Evolutionary conservation across 2,888 invertebrate genomes (phyloP).

Genomic region (Leptogaster cylindrica): DNA sequence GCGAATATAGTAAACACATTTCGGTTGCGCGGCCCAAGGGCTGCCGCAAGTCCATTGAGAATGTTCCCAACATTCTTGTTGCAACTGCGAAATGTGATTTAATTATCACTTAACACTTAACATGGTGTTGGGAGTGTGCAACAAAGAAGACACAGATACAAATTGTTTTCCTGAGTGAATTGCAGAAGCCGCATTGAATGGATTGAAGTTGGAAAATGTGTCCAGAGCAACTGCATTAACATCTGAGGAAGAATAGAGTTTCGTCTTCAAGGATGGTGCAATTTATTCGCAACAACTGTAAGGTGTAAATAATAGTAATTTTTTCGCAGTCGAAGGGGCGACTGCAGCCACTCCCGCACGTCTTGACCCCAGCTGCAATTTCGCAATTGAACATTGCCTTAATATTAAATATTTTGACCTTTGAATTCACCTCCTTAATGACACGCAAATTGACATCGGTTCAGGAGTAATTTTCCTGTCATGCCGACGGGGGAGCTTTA

Average conservation of each 20-base stretch:
- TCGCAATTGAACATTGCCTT: neutral
- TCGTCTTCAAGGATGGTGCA: no score
- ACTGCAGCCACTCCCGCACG: no score
- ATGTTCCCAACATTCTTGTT: constrained; percentile 23
- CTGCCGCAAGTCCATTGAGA: constrained; percentile 12
- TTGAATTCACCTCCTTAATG: constrained; percentile 7
- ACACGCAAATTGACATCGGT: constrained; percentile 23
- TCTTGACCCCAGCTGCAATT: neutral
- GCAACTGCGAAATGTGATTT: neutral
- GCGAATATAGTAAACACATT: neutral
- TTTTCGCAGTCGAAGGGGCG: neutral
- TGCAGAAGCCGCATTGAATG: neutral
- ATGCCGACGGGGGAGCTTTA: no score
- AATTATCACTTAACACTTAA: constrained; percentile 17
- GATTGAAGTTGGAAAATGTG: no score
- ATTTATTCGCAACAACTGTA: no score
- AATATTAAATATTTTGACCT: constrained; percentile 17
- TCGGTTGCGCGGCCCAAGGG: neutral
- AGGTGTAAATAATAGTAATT: no score
- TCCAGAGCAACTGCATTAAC: no score
- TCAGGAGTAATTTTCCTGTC: neutral
- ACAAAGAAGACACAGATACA: no score
- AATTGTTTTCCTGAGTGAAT: no score
- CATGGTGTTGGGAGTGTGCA: no score
- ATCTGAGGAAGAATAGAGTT: no score